Conservation (phyloP, 2,797 vertebrate genomes). For the Epinephelus awoara region DNA sequence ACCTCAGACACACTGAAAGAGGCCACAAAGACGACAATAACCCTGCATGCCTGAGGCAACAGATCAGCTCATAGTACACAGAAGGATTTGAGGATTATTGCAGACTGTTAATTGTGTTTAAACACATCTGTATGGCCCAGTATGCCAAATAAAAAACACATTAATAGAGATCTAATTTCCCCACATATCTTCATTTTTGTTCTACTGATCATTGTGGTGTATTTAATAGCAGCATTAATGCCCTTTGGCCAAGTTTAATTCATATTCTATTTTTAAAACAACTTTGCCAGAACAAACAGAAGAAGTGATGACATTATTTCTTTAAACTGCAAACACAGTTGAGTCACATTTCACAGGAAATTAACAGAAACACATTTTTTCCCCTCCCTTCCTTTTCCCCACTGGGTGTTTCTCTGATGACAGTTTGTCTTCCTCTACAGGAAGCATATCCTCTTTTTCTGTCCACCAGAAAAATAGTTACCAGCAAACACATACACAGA, state of each 20-base stretch:
- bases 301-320: conserved; percentile 9
- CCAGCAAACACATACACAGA: not conserved
- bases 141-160: too few species aligned
- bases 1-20: conserved; percentile 50
- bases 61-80: conserved; percentile 36
- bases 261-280: conserved; percentile 4
- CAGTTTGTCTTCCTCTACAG: conserved; percentile 66
- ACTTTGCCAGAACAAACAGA: not conserved
- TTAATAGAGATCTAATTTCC: not conserved
- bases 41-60: conserved; percentile 41
- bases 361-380: conserved; percentile 16
- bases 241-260: not conserved
- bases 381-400: conserved; percentile 39
- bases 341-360: conserved; percentile 53
- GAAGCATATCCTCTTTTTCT: conserved; percentile 64
- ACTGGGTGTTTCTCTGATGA: conserved; percentile 61
- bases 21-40: conserved; percentile 38
- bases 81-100: not conserved
- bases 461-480: not conserved
- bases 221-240: not conserved
- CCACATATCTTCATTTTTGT: not conserved
- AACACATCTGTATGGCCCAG: not conserved
- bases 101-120: not conserved
- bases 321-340: conserved; percentile 1
- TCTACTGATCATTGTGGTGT: not conserved